Base-by-base conservation (phyloP, 2,888 invertebrate genomes). In the Leucophenga montana region DNA sequence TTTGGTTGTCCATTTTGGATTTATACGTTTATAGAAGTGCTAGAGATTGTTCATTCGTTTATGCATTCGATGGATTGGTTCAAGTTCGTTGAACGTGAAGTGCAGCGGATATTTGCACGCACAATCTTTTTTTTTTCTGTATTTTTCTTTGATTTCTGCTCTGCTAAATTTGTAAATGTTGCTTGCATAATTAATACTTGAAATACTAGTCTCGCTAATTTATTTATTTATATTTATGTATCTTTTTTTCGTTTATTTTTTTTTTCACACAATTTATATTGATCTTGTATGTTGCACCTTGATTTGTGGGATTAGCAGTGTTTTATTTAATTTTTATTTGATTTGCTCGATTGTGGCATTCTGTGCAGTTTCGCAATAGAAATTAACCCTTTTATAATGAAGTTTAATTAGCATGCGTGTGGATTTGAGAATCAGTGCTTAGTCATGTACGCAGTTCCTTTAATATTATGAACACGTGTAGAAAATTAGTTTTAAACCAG, bases 241-340 rank as follows among this genome's bases (percentile, higher is more conserved):
- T 16, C 33, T 59, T n/a, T 59, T n/a, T 33, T 18, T 56, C 20
- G 33, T 56, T 13, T 22, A 13, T 8, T 20, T 22, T 14, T 56
- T 61, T 16, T 39, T 39, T 18, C n/a, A n/a, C 8, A 54, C 11
- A 33, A 20, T 66, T 75, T 74, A 71, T 75, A 70, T 77, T 78
- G 78, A 78, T 78, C 78, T 78, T 78, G 78, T 77, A 68, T 75
- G 75, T 78, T 78, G 78, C 78, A 78, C 77, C 78, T 78, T 78
- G 78, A 77, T 77, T 76, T 73, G 64, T 50, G 46, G 44, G 27
- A 20, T 22, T 65, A 14, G 22, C n/a, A 39, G 31, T 22, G 54
- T 18, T 54, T 18, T 54, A 11, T 54, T 54, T 20, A 61, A 39
- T 39, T 61, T 18, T 18, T 3, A 61, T 16, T 61, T 16, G 1